Base-by-base conservation (phyloP, 2,113 vertebrate genomes). In the Labeo catla region DNA sequence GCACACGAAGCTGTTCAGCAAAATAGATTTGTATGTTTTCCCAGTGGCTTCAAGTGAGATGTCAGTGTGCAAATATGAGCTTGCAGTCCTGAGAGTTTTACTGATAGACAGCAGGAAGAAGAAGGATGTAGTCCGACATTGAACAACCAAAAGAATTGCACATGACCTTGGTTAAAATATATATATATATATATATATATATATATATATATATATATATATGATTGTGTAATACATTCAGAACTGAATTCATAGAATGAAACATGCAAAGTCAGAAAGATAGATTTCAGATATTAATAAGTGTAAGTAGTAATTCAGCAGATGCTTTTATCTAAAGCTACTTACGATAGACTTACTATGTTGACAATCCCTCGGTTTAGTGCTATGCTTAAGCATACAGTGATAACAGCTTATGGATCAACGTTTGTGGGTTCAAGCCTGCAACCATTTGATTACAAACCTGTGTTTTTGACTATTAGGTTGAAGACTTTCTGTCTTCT, bases 221-320 rank as follows among this genome's bases (percentile, higher is more conserved):
- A 28, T 28, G 28, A 28, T 28, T 13, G 21, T 11, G 28, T 54
- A 54, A 77, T 43, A 34, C 19, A 0, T 43, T 43, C 34, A 45
- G 6, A n/a, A 7, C 10, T 34, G 15, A 66, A 63, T 80, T 47
- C 9, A 45, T 36, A 79, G 34, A 43, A 19, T 11, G 21, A 43
- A 28, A 28, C 57, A 10, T 61, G 57, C 36, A 54, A 15, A 36
- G n/a, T 76, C 34, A 36, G 2, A 66, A 50, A 66, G 8, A 81
- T 66, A 10, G n/a, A 81, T 63, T 65, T 66, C 23, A 81, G 79
- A 81, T 81, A 66, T 81, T 66, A 21, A 34, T 66, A 34, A n/a
- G 16, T 47, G 16, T 59, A 43, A 79, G 52, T 79, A 79, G 50
- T 78, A 36, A 19, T 21, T 61, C 66, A 81, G 61, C n/a, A 65